These are phyloP conservation scores for Aurelia sp. DNA, from an alignment of 30 jellyfish, hydroid and myxozoan species.

Conservation along the genomic window DNA sequence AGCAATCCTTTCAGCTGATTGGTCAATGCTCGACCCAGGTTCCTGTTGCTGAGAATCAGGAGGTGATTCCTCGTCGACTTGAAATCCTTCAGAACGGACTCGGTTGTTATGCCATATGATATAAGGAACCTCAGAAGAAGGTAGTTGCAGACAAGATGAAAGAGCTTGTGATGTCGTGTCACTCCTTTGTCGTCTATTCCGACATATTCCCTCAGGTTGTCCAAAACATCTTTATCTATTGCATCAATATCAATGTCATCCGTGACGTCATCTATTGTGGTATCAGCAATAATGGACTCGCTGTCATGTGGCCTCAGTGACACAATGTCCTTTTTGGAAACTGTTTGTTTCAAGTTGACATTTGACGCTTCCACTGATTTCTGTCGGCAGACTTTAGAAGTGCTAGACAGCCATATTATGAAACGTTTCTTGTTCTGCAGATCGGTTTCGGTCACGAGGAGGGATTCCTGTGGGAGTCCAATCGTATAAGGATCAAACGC, in stretches of 20 bases:
- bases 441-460: slow-evolving; percentile 19
- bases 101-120: slow-evolving; percentile 70
- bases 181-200: slow-evolving; percentile 67
- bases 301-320: neutral
- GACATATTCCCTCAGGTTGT: slow-evolving; percentile 52
- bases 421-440: slow-evolving; percentile 8
- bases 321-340: neutral
- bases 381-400: neutral
- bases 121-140: slow-evolving; percentile 53
- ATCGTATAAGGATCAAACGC: slow-evolving; percentile 46
- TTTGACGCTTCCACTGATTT: neutral
- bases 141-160: slow-evolving; percentile 64
- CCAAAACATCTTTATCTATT: slow-evolving; percentile 57
- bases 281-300: neutral
- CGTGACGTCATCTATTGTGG: slow-evolving; percentile 9
- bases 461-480: slow-evolving; percentile 16
- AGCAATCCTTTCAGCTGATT: slow-evolving; percentile 61
- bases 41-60: slow-evolving; percentile 50
- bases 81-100: slow-evolving; percentile 53
- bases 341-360: neutral
- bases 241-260: slow-evolving; percentile 52
- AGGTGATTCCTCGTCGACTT: slow-evolving; percentile 52
- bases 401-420: slow-evolving; percentile 22
- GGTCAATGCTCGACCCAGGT: slow-evolving; percentile 61
- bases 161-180: slow-evolving; percentile 60